A percentile compares a stretch with the other conserved stretches of the same genome.
Evolutionary conservation across 1,140 invertebrate species (phyloP).

Genomic region (Glossosoma conforme): DNA sequence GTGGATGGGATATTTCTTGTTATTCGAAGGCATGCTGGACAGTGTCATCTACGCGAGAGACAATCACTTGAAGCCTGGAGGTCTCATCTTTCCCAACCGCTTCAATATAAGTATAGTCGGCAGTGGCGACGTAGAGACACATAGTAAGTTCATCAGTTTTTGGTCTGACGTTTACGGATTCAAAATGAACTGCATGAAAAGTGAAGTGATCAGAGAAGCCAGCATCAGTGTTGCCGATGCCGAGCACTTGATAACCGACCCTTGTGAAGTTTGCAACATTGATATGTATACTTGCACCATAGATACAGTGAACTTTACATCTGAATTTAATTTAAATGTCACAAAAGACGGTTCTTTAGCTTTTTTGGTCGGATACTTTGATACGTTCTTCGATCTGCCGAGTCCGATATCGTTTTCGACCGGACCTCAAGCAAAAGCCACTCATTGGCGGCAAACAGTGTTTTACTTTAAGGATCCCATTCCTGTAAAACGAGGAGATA

Average conservation of each 20-base stretch:
- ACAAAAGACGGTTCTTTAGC: constrained; percentile 71
- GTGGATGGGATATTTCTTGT: constrained; percentile 99
- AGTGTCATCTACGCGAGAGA: constrained; percentile 88
- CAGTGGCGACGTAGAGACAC: constrained; percentile 77
- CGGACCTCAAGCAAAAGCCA: constrained; percentile 67
- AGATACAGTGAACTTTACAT: constrained; percentile 75
- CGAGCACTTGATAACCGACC: constrained; percentile 71
- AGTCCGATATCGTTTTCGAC: constrained; percentile 65
- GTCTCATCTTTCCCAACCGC: constrained; percentile 79
- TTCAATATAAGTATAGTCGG: constrained; percentile 86
- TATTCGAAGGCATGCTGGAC: constrained; percentile 98
- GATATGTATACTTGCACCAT: constrained; percentile 79
- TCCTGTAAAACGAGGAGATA: constrained; percentile 68
- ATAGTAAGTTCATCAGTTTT: constrained; percentile 72
- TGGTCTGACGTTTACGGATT: constrained; percentile 98
- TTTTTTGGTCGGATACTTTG: constrained; percentile 90
- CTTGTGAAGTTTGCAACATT: constrained; percentile 61
- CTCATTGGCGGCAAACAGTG: constrained; percentile 97
- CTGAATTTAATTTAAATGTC: constrained; percentile 70
- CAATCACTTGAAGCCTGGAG: constrained; percentile 71
- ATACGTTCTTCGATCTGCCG: constrained; percentile 78
- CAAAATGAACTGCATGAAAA: constrained; percentile 92
- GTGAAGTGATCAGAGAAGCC: constrained; percentile 84
- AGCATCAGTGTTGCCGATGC: constrained; percentile 78
- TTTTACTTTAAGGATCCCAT: constrained; percentile 77